Base-by-base conservation (phyloP, 2,888 invertebrate species). In the Microctonus brassicae region DNA sequence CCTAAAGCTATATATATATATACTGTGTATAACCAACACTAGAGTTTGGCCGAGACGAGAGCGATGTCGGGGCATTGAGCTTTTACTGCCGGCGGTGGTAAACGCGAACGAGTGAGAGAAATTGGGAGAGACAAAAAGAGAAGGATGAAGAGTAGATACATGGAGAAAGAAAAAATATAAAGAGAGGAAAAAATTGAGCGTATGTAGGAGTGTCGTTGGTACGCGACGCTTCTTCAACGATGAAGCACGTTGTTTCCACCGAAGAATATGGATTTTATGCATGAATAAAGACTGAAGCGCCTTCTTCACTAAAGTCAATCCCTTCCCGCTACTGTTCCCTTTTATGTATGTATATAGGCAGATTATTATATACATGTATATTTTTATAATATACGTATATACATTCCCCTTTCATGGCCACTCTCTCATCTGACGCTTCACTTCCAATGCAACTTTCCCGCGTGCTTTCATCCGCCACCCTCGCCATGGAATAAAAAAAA, bases 241-340 rank as follows among this genome's bases (percentile, higher is more conserved):
- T 77, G 79, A 78, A 78, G 78, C 81, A 79, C 81, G 80, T 80
- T 82, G 82, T 81, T 80, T 81, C 75, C 69, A 67, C 77, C 81
- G 78, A 83, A 82, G 84, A 84, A 83, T 84, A 84, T 84, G 80
- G 82, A 83, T 84, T 84, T 84, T 81, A 82, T 81, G 83, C 82
- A 79, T 77, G 84, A 82, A 75, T 75, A 75, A 75, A 73, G 64
- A 67, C 65, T 57, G 69, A 73, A 73, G 73, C 75, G 68, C 72
- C 73, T 73, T 73, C 69, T 66, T 66, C 67, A 71, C 73, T 57
- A 47, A 39, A 71, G 66, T 67, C 63, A 72, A 72, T 42, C 47
- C 57, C 22, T 26, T 33, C 55, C 39, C 47, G 17, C n/a, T 61
- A 52, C 62, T 64, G 29, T 33, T 53, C 57, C 34, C 42, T n/a